Base-by-base conservation (phyloP, 2,888 invertebrate genomes). In the Andricus quercusramuli region DNA sequence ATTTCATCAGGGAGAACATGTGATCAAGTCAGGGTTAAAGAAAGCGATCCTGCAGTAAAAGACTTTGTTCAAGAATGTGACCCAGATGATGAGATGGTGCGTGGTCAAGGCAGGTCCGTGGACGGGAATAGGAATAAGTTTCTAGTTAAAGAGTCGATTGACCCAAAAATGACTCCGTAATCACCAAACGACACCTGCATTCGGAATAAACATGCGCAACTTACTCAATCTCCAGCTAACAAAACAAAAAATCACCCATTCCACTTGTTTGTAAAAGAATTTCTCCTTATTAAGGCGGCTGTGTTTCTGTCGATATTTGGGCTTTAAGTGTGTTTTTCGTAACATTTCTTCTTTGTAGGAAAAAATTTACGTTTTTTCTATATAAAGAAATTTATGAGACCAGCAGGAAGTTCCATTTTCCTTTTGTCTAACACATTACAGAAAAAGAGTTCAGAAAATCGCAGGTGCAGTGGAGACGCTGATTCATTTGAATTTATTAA, bases 21-120 rank as follows among this genome's bases (percentile, higher is more conserved):
- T 29, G 74, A 32, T 74, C 25, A 56, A 74, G 74, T 74, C 51
- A 56, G 51, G 74, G 51, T 56, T 74, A 56, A 74, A 74, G 74
- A 74, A 74, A 74, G 74, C 74, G 74, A 74, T 56, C 74, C 29
- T 74, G 51, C 56, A 74, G 74, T 56, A 51, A 74, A 56, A 74
- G 47, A 51, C 32, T 51, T 74, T 74, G 74, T 74, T 74, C n/a
- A 74, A 47, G 74, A 74, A 74, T 74, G 74, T 74, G 74, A 74
- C 74, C 74, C 74, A 74, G 74, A 32, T 74, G 74, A 74, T 74
- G 51, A 74, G 74, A 74, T 74, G 32, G 32, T 74, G 29, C 32
- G 51, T 32, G 51, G 74, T 51, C 74, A 74, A 74, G 74, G 51
- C 29, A 25, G 56, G 51, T 32, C 32, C n/a, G 74, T 74, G 32